phyloP scores from a whole-genome alignment of 2,113 vertebrate species.

The Oncorhynchus masou region DNA sequence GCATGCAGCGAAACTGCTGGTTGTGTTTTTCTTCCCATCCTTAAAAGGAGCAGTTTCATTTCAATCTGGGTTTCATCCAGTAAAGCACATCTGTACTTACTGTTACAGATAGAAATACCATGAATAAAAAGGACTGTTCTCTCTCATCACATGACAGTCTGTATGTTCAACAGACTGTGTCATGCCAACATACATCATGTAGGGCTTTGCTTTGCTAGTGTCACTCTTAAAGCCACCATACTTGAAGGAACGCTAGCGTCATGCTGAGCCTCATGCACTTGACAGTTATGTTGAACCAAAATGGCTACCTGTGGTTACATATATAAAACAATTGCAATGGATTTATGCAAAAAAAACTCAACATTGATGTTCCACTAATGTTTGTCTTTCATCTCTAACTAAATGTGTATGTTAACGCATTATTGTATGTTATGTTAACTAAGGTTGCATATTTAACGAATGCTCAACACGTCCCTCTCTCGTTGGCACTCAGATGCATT shows the following conservation, averaged over 20 bases:
- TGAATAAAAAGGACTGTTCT: too few species aligned
- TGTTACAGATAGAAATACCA: too few species aligned
- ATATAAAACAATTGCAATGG: background rate
- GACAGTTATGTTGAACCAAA: conserved; percentile 3
- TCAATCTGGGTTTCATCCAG: too few species aligned
- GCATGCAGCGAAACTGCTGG: background rate
- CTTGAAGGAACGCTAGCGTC: background rate
- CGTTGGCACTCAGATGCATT: conserved; percentile 39
- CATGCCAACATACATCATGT: too few species aligned
- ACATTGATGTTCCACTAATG: conserved; percentile 6
- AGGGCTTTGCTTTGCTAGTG: too few species aligned
- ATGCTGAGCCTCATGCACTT: background rate
- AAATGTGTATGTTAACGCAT: background rate
- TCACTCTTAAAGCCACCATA: background rate
- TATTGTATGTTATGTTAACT: conserved; percentile 1
- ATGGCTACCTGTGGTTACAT: conserved; percentile 13
- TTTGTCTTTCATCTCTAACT: conserved; percentile 14
- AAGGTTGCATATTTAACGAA: conserved; percentile 23
- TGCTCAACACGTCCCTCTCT: background rate
- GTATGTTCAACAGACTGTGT: too few species aligned
- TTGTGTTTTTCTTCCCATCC: background rate
- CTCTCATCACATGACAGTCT: too few species aligned
- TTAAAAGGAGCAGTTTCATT: background rate
- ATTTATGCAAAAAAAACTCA: conserved; percentile 19
- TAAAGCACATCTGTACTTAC: too few species aligned